Conservation (phyloP, 1,140 invertebrate genomes). For the Saccostrea glomerata region DNA sequence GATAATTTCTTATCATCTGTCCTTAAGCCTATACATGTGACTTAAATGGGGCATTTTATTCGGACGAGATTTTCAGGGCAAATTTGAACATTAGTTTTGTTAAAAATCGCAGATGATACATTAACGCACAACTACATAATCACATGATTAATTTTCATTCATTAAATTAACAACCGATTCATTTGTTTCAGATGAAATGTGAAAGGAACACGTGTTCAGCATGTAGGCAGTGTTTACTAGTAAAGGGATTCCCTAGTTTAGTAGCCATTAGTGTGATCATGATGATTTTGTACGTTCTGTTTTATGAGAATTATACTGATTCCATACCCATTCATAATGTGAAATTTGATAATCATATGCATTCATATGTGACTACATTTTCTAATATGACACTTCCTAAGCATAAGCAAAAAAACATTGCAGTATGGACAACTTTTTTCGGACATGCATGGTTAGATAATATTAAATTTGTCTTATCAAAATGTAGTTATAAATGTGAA, state of each 20-base stretch:
- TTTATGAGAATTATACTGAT: not conserved
- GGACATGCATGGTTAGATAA: not conserved
- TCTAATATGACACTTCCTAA: slow-evolving; percentile 6
- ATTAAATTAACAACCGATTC: not conserved
- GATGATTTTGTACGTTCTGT: not conserved
- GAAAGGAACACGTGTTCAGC: not conserved
- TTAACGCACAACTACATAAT: too few relatives aligned
- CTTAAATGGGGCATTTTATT: too few relatives aligned
- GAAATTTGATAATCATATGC: not conserved
- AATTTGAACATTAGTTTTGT: too few relatives aligned
- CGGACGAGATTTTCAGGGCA: too few relatives aligned
- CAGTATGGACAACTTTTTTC: slow-evolving; percentile 20
- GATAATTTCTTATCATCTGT: too few relatives aligned
- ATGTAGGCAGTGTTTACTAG: not conserved
- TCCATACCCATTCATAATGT: not conserved
- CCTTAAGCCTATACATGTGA: too few relatives aligned
- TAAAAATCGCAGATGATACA: too few relatives aligned
- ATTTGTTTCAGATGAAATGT: not conserved
- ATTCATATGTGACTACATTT: not conserved
- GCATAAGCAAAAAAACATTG: not conserved
- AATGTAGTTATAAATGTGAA: not conserved
- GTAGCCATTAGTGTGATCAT: not conserved
- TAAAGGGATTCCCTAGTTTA: not conserved
- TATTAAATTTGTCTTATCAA: not conserved
- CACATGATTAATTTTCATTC: too few relatives aligned